A percentile compares a stretch with the other conserved stretches of the same genome.
Evolutionary conservation across 2,797 vertebrate species (phyloP).

Genomic region (Poecilia gillii): DNA sequence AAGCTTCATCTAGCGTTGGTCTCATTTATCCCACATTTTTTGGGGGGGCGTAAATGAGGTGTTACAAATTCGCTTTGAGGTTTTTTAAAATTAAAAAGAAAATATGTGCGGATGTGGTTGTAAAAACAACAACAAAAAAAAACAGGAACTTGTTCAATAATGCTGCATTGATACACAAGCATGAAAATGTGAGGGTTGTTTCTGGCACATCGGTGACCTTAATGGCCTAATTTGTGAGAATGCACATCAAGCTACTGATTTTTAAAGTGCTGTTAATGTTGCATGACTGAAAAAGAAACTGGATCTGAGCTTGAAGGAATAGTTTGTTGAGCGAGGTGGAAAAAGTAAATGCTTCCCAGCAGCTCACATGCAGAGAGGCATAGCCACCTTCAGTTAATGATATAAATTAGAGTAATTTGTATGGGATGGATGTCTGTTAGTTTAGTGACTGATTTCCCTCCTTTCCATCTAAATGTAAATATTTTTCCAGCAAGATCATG

Average conservation of each 20-base stretch:
- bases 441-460: constrained; percentile 56
- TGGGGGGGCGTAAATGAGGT: constrained; percentile 17
- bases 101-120: constrained; percentile 41
- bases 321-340: constrained; percentile 75
- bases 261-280: constrained; percentile 81
- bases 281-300: constrained; percentile 80
- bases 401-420: constrained; percentile 73
- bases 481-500: constrained; percentile 54
- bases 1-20: background rate
- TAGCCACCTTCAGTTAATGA: constrained; percentile 72
- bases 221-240: constrained; percentile 79
- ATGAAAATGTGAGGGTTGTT: constrained; percentile 68
- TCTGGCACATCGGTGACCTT: constrained; percentile 74
- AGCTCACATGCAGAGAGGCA: constrained; percentile 72
- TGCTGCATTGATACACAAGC: constrained; percentile 69
- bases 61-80: constrained; percentile 17
- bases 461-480: constrained; percentile 63
- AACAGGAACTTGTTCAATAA: constrained; percentile 58
- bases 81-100: constrained; percentile 26
- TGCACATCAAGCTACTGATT: constrained; percentile 80
- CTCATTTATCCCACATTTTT: background rate
- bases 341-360: constrained; percentile 79
- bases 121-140: constrained; percentile 8
- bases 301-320: constrained; percentile 77
- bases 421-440: constrained; percentile 66